Evolutionary conservation across 1,140 invertebrate genomes (phyloP).

Genomic region (Gonatopus flavifemur): DNA sequence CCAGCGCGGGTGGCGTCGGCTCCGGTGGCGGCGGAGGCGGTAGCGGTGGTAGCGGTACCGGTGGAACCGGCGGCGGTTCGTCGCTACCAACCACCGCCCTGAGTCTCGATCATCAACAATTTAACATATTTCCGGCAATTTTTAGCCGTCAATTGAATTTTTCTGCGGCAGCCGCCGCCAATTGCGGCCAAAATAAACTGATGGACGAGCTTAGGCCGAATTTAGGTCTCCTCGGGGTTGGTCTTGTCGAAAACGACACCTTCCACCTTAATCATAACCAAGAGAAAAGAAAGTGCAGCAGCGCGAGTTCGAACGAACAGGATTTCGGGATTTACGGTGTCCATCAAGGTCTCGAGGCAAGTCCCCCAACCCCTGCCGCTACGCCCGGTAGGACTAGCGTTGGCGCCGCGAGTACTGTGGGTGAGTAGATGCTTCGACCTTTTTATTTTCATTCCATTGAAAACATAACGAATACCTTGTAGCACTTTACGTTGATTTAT

Average conservation of each 20-base stretch:
- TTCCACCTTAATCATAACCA: slow-evolving; percentile 65
- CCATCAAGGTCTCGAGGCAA: slow-evolving; percentile 52
- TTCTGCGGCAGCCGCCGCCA: slow-evolving; percentile 62
- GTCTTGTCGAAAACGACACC: slow-evolving; percentile 74
- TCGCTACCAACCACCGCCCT: slow-evolving; percentile 55
- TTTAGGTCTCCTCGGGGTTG: slow-evolving; percentile 75
- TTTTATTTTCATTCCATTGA: neutral
- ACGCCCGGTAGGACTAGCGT: slow-evolving; percentile 59
- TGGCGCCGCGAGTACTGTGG: slow-evolving; percentile 43
- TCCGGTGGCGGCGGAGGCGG: slow-evolving; percentile 33
- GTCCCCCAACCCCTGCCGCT: slow-evolving; percentile 62
- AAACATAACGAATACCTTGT: neutral
- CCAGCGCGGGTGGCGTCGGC: slow-evolving; percentile 48
- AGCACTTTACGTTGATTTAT: too few species aligned
- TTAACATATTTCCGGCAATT: slow-evolving; percentile 87
- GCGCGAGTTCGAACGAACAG: slow-evolving; percentile 75
- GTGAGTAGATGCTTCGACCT: slow-evolving; percentile 31
- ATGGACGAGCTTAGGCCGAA: slow-evolving; percentile 85
- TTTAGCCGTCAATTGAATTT: slow-evolving; percentile 85
- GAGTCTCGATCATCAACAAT: slow-evolving; percentile 73
- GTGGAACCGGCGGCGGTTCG: slow-evolving; percentile 22
- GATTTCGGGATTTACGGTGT: slow-evolving; percentile 75
- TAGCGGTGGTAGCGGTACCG: slow-evolving; percentile 30
- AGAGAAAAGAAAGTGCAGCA: slow-evolving; percentile 71
- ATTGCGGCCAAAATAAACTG: slow-evolving; percentile 72